Base-by-base conservation (phyloP, 2,797 vertebrate species). In the Liasis olivaceus region DNA sequence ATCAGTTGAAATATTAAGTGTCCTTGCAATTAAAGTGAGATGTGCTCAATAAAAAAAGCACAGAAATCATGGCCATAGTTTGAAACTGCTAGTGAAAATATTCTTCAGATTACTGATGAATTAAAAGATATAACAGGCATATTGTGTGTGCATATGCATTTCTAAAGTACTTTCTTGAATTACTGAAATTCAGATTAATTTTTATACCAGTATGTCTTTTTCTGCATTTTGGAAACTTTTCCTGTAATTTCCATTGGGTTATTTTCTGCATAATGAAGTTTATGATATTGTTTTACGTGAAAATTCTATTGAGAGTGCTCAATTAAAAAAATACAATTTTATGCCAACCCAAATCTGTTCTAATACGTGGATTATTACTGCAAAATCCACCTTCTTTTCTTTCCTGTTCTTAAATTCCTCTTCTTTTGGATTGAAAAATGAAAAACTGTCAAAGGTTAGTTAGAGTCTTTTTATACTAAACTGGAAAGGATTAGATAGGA, bases 101-200 rank as follows among this genome's bases (percentile, higher is more conserved):
- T 8, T 91, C 2, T 2, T n/a, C 13, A 84, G 15, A n/a, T n/a
- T 66, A 59, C 4, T 17, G 0, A 91, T 93, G 3, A 81, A 84
- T 5, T 22, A 86, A 95, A 92, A 42, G 36, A 88, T 93, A 5
- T 88, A 58, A 7, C 85, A 69, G 91, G 22, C 93, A 94, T 47
- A 22, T 89, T 90, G 91, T 24, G 47, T 42, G 3, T 31, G n/a
- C 0, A 1, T 72, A 13, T 69, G 20, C 31, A 58, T 31, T 89
- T 92, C 2, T 87, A 36, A 28, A 14, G 58, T 3, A 47, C 26
- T 56, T 86, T 90, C 81, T 64, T 88, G 28, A 63, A 6, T 5
- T 88, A 7, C 77, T 85, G 89, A 95, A 91, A 63, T 72, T 1
- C 93, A 92, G 91, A 22, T 1, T 7, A 59, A 22, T 89, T 85